Evolutionary conservation across 2,888 invertebrate species (phyloP).

Genomic region (Hyalella azteca): DNA sequence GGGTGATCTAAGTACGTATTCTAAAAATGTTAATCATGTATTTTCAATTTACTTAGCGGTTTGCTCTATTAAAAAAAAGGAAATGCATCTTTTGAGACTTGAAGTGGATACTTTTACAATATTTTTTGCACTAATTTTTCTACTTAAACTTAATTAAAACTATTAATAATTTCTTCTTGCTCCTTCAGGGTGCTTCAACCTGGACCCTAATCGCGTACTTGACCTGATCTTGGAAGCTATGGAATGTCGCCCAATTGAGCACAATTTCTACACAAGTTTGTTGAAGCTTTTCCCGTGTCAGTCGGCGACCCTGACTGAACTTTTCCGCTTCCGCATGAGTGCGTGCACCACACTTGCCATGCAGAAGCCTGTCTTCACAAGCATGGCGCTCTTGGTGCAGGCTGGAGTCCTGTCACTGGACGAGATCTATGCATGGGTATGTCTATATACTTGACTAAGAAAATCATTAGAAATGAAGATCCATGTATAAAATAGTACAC

Average conservation of each 20-base stretch:
- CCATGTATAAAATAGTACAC: too few species aligned
- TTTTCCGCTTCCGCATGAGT: constrained; percentile 89
- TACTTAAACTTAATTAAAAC: too few species aligned
- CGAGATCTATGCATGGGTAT: constrained; percentile 56
- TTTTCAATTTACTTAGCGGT: too few species aligned
- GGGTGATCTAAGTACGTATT: too few species aligned
- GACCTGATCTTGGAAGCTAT: constrained; percentile 97
- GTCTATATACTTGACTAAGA: background rate
- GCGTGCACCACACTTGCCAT: constrained; percentile 63
- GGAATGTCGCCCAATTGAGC: constrained; percentile 79
- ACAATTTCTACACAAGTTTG: constrained; percentile 69
- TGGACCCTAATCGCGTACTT: constrained; percentile 96
- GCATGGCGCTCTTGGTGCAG: constrained; percentile 89
- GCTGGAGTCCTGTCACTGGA: constrained; percentile 79
- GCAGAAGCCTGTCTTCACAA: constrained; percentile 71
- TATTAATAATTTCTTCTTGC: too few species aligned
- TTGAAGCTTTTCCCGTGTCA: constrained; percentile 81
- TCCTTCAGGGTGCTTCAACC: constrained; percentile 96
- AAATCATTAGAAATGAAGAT: too few species aligned
- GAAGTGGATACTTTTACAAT: too few species aligned
- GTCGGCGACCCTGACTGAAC: constrained; percentile 85
- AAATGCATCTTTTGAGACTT: too few species aligned
- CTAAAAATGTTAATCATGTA: too few species aligned
- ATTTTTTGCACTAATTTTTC: too few species aligned
- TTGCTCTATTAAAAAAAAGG: too few species aligned